Evolutionary conservation across 2,113 vertebrate species (phyloP).

Genomic region (Semnopithecus entellus): DNA sequence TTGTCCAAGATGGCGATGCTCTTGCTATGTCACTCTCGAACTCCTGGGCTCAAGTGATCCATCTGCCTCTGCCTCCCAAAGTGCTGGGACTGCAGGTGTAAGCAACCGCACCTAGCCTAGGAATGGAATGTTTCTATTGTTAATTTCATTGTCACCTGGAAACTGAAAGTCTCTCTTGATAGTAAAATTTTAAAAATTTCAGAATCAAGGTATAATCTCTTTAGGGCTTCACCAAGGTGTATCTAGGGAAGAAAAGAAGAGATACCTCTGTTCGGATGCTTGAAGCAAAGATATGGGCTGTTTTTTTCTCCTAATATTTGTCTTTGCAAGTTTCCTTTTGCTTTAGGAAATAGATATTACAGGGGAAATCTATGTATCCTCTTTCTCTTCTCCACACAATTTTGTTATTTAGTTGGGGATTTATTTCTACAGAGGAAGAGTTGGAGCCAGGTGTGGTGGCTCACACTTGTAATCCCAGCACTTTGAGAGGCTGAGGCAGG

Average conservation of each 20-base stretch:
- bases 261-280: neutral
- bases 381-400: neutral
- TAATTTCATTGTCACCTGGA: neutral
- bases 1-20: too few relatives aligned
- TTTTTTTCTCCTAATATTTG: neutral
- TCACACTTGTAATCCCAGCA: too few relatives aligned
- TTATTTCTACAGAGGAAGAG: too few relatives aligned
- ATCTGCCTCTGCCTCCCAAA: too few relatives aligned
- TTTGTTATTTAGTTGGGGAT: neutral
- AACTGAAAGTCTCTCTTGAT: neutral
- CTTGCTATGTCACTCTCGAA: too few relatives aligned
- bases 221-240: neutral
- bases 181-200: neutral
- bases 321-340: neutral
- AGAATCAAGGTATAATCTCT: neutral
- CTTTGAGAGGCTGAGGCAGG: too few relatives aligned
- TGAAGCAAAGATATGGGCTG: neutral
- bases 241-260: neutral
- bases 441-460: too few relatives aligned
- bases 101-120: too few relatives aligned
- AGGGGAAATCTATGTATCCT: neutral
- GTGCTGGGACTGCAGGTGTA: too few relatives aligned
- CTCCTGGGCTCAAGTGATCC: too few relatives aligned
- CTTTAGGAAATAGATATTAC: neutral
- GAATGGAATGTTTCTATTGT: neutral